Base-by-base conservation (phyloP, 2,888 invertebrate species). In the Orthosia gothica region DNA sequence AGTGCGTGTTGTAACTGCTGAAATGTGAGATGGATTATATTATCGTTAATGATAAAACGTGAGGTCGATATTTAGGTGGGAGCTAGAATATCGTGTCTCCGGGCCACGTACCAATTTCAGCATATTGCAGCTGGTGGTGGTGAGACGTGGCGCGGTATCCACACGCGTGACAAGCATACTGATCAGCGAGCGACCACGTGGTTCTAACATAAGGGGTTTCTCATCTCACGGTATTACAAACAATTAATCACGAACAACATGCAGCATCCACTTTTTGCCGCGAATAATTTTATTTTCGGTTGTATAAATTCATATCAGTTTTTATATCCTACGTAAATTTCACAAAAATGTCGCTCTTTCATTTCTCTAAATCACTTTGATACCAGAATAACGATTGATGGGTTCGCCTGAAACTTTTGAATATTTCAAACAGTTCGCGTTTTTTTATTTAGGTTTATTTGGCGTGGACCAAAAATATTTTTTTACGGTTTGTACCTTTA, bases 51-150 rank as follows among this genome's bases (percentile, higher is more conserved):
- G 82, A 70, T 76, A 83, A 78, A 82, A 80, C 77, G 81, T 77
- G 76, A 70, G 80, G 70, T 75, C 77, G 76, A 86, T 84, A 79
- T 86, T 79, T 84, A 74, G 86, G 81, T 76, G 81, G 63, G 77
- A 81, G 72, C 71, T 79, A 61, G 89, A 89, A 91, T 92, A 92
- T 93, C 92, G 91, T 92, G 91, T 89, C 89, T 87, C 85, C 89
- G 88, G 88, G 88, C 92, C 94, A 94, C 94, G 95, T 94, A 94
- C 93, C 94, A 94, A 94, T 94, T 95, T 94, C 93, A 93, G 93
- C 93, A 93, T 94, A 94, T 94, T 95, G 95, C 95, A 94, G 92
- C 91, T 90, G 91, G 92, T 89, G 89, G 92, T 88, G 91, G 88
- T 90, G 86, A 84, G 88, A 89, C 88, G 91, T 85, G 90, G 90